Base-by-base conservation (phyloP, 2,113 vertebrate species). In the Bambusicola thoracicus region DNA sequence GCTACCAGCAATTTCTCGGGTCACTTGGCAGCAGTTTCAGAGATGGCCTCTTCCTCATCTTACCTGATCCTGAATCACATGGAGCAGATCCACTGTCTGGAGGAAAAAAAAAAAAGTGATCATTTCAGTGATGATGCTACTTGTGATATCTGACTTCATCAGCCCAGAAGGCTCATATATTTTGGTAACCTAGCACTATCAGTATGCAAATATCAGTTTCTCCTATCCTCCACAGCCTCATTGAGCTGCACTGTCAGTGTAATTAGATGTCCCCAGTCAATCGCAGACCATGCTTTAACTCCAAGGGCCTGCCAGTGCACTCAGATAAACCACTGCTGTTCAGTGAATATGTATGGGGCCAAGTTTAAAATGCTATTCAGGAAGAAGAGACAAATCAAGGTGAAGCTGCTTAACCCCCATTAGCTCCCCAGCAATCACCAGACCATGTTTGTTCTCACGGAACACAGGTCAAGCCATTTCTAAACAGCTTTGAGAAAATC, bases 351-450 rank as follows among this genome's bases (percentile, higher is more conserved):
- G 41, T 22, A 29, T 16, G 29, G 11, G 58, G 24, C 11, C 58
- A 73, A 66, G 19, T 53, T 89, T 79, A 62, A 76, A 87, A 55
- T 1, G 21, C 18, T 46, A 2, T 38, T 89, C 19, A 46, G 46
- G 49, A 79, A 82, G 41, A 89, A 80, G 30, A 66, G 36, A 21
- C 0, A 0, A 14, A 49, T 20, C 1, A 17, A 87, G 41, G n/a
- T 91, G 79, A 87, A 77, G 36, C 18, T 63, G 19, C 25, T 87
- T 77, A 93, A 72, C 48, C 32, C 19, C 44, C 58, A 80, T 96
- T 94, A 84, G 73, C 58, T 66, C 58, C 25, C 9, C 38, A 76
- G 36, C 13, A 62, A 74, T 63, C 12, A 80, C 40, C 46, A 63
- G 40, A 32, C 51, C 22, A 20, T 70, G 14, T 38, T 76, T 84